These are phyloP conservation scores for Pelobates cultripes DNA, from an alignment of 2,797 vertebrate genomes.

Conservation along the genomic window DNA sequence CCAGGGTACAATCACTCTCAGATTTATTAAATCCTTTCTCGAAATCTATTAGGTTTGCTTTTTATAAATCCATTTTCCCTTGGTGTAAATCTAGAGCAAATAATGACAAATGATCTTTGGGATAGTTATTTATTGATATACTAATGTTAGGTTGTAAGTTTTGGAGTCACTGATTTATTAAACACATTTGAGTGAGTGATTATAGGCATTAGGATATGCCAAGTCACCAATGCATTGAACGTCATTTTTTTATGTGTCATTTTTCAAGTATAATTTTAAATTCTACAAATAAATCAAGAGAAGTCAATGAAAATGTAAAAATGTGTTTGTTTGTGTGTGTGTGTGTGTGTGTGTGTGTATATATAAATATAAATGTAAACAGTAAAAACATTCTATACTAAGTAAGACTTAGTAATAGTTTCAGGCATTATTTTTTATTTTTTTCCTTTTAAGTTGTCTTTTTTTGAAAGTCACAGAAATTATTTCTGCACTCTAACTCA, in stretches of 20 bases:
- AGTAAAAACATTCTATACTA: too few relatives aligned
- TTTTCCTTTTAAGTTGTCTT: too few relatives aligned
- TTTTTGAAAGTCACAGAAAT: too few relatives aligned
- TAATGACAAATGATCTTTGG: constrained; percentile 19
- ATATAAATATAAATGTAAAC: too few relatives aligned
- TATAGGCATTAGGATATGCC: neutral
- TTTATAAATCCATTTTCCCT: neutral
- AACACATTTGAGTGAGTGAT: constrained; percentile 6
- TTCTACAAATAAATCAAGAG: neutral
- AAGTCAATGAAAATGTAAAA: neutral
- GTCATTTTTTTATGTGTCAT: neutral
- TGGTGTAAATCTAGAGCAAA: constrained; percentile 9
- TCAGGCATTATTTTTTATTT: too few relatives aligned
- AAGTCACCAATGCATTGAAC: neutral
- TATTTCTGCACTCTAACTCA: too few relatives aligned
- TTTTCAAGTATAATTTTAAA: neutral
- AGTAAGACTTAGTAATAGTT: too few relatives aligned
- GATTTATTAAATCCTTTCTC: constrained; percentile 8
- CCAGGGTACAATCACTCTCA: neutral
- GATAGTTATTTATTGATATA: constrained; percentile 14
- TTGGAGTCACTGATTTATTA: constrained; percentile 13
- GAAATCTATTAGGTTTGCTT: constrained; percentile 21
- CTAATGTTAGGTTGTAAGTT: constrained; percentile 3
- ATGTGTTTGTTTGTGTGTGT: too few relatives aligned
- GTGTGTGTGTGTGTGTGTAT: too few relatives aligned